Percentiles rank a stretch among this genome's conserved stretches.
Conservation (phyloP, 2,797 vertebrate genomes). For the Sparus aurata region DNA sequence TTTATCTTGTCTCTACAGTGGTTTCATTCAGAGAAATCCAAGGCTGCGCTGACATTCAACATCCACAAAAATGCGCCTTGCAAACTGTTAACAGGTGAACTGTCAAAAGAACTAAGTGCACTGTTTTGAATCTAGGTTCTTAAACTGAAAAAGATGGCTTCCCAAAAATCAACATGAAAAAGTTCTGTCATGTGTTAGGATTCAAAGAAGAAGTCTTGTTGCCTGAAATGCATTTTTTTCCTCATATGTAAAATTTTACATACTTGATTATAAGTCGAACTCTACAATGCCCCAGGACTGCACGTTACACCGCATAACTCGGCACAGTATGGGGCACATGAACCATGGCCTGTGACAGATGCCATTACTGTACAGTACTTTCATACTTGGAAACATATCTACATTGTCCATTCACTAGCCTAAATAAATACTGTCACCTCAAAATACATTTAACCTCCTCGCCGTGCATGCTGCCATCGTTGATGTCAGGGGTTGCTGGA, state of each 20-base stretch:
- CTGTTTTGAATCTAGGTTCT: not conserved
- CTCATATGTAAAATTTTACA: not conserved
- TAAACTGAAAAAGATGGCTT: not conserved
- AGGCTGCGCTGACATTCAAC: not conserved
- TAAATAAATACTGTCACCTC: no score
- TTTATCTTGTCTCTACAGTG: not conserved
- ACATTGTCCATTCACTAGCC: no score
- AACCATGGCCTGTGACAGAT: conserved; percentile 14
- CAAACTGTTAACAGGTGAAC: not conserved
- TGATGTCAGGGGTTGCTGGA: no score
- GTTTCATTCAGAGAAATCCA: not conserved
- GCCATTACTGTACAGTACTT: no score
- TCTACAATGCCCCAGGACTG: not conserved
- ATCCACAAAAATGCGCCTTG: not conserved
- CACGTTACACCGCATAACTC: conserved; percentile 31
- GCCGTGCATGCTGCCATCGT: no score
- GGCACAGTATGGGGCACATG: conserved; percentile 26
- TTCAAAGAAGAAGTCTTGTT: conserved; percentile 24
- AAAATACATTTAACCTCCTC: no score
- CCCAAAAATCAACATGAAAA: not conserved
- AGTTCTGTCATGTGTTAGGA: not conserved
- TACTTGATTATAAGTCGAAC: conserved; percentile 4
- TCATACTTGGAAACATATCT: no score
- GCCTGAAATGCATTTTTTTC: conserved; percentile 17
- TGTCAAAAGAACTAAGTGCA: not conserved